Evolutionary conservation across 2,888 invertebrate genomes (phyloP).

Genomic region (Smittia sp.): DNA sequence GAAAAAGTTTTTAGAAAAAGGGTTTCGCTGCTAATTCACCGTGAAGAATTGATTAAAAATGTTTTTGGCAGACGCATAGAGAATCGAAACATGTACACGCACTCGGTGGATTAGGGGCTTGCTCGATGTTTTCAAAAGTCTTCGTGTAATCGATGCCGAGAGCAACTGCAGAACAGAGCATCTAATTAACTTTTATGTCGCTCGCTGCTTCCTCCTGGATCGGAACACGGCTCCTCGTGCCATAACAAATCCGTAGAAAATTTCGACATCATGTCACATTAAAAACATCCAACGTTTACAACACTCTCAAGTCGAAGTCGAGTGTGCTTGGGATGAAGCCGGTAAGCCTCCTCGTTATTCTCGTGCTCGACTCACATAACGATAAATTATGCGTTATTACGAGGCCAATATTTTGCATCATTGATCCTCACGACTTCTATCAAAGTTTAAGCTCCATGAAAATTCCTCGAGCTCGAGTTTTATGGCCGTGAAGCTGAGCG

Average conservation of each 20-base stretch:
- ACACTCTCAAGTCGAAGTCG: background rate
- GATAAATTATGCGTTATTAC: slow-evolving; percentile 29
- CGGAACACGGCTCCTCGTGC: background rate
- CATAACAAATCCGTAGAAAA: slow-evolving; percentile 10
- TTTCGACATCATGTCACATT: slow-evolving; percentile 33
- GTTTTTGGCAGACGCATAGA: slow-evolving; percentile 39
- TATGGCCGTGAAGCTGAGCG: background rate
- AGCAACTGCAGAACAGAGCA: slow-evolving; percentile 1
- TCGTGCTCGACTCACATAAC: background rate
- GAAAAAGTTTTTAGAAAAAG: slow-evolving; percentile 9
- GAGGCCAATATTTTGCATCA: slow-evolving; percentile 33
- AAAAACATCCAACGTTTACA: slow-evolving; percentile 22
- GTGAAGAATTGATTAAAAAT: slow-evolving; percentile 39
- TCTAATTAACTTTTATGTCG: slow-evolving; percentile 26
- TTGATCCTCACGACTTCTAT: slow-evolving; percentile 28
- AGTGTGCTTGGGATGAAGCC: slow-evolving; percentile 19
- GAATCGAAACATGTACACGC: slow-evolving; percentile 33
- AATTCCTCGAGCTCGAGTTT: slow-evolving; percentile 1
- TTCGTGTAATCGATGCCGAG: slow-evolving; percentile 6
- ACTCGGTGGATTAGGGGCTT: slow-evolving; percentile 25
- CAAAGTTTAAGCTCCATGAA: slow-evolving; percentile 28
- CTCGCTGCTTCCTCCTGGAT: background rate
- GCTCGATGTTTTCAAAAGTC: background rate
- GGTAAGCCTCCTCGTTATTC: background rate
- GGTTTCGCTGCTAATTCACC: slow-evolving; percentile 26